phyloP scores from a whole-genome alignment of 64 coral and sea anemone species.

The Montipora cactus region DNA sequence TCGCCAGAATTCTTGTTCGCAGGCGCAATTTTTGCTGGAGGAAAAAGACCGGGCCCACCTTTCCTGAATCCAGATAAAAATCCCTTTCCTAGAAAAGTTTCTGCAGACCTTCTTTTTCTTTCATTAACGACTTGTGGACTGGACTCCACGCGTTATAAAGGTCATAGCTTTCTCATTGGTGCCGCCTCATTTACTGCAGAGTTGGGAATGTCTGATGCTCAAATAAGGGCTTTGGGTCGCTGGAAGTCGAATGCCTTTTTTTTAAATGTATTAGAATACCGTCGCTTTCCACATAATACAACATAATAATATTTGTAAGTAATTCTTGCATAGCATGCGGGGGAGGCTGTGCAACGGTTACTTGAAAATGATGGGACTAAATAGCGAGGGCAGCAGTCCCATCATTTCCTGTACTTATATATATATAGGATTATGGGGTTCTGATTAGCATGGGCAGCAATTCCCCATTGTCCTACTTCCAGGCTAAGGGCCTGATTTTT shows the following conservation, averaged over 20 bases:
- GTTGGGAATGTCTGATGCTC: constrained; percentile 52
- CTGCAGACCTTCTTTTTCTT: constrained; percentile 16
- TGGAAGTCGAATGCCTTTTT: constrained; percentile 65
- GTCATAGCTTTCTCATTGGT: constrained; percentile 41
- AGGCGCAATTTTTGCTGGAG: constrained; percentile 42
- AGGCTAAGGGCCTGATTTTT: constrained; percentile 5
- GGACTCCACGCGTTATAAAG: constrained; percentile 50
- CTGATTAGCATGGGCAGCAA: constrained; percentile 34
- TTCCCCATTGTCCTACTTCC: background rate
- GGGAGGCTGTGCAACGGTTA: background rate
- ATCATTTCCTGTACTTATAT: background rate
- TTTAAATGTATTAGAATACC: constrained; percentile 31
- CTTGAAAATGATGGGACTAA: constrained; percentile 13
- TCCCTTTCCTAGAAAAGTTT: constrained; percentile 25
- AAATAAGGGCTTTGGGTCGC: constrained; percentile 45
- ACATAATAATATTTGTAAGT: background rate
- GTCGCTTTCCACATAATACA: constrained; percentile 4
- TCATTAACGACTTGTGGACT: constrained; percentile 33
- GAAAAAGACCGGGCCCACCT: constrained; percentile 10
- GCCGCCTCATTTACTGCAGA: constrained; percentile 54
- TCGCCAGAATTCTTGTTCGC: constrained; percentile 42
- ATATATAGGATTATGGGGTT: background rate
- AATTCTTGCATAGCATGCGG: background rate
- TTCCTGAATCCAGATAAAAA: constrained; percentile 7
- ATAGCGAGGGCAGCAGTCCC: constrained; percentile 23